Base-by-base conservation (phyloP, 2,888 invertebrate species). In the Xanthia icteritia region DNA sequence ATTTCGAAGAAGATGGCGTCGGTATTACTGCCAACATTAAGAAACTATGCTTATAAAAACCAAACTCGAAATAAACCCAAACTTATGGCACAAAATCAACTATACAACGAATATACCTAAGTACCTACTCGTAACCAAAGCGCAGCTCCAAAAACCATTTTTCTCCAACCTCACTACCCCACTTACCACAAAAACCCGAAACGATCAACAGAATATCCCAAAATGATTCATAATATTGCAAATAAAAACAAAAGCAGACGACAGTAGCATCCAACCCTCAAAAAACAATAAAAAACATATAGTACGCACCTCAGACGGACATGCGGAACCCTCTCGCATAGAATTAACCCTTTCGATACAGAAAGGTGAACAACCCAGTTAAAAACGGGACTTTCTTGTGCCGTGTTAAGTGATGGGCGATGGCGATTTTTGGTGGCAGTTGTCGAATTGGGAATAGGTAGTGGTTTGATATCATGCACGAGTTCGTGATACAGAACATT, bases 351-450 rank as follows among this genome's bases (percentile, higher is more conserved):
- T 96, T 95, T 95, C 93, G 93, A 93, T 94, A 92, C 89, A 88
- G 91, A 91, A 94, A 96, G 96, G 96, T 96, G 96, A 96, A 96
- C 95, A 96, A 96, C 96, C 96, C 95, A 91, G 92, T 91, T 93
- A 91, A 93, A 94, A 94, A 94, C 88, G 92, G 94, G 93, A 93
- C 94, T 93, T 94, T 91, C 93, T 92, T 92, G 88, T 86, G 79
- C 82, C 72, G 80, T 79, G 68, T 76, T 82, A 86, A 91, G 91
- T 85, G 68, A 91, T 48, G 73, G 83, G 87, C 86, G 79, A 73
- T 2, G 79, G 92, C 94, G 93, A 84, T 87, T 89, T 79, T 70
- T 74, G 56, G 4, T 31, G 31, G 45, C 58, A 61, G 54, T 5
- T 17, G 15, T 58, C 27, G 9, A 74, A 63, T 23, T 56, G 5